A percentile compares a stretch with the other conserved stretches of the same genome.
These are phyloP conservation scores for Holothuria leucospilota DNA, from an alignment of 53 echinoderm and acorn worm genomes.

Conservation along the genomic window DNA sequence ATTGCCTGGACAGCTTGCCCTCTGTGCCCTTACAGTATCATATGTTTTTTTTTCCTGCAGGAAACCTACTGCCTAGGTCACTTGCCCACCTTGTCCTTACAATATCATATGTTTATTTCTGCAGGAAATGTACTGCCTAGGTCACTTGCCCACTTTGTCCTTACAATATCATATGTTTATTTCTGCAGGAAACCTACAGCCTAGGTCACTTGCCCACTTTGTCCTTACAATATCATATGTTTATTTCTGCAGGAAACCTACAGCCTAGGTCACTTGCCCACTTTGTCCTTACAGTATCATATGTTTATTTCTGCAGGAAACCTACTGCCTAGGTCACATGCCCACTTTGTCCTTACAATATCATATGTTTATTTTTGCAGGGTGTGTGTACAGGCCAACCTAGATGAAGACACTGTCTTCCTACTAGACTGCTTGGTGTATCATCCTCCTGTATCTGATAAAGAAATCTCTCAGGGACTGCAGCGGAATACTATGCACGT, in stretches of 20 bases:
- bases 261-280: not conserved
- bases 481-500: conserved; percentile 82
- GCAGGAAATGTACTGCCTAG: too few relatives aligned
- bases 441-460: conserved; percentile 15
- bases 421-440: conserved; percentile 86
- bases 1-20: too few relatives aligned
- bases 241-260: too few relatives aligned
- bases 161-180: too few relatives aligned
- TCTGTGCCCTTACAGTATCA: too few relatives aligned
- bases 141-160: too few relatives aligned
- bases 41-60: too few relatives aligned
- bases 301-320: too few relatives aligned
- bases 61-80: too few relatives aligned
- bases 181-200: too few relatives aligned
- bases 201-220: not conserved
- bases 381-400: conserved; percentile 77
- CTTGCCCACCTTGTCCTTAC: too few relatives aligned
- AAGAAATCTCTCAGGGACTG: conserved; percentile 32
- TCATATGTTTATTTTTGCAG: conserved; percentile 41
- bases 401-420: conserved; percentile 48
- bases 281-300: not conserved
- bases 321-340: not conserved
- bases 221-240: not conserved
- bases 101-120: too few relatives aligned
- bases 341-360: not conserved